phyloP scores from a whole-genome alignment of 2,888 invertebrate genomes.

The Latheticus oryzae region DNA sequence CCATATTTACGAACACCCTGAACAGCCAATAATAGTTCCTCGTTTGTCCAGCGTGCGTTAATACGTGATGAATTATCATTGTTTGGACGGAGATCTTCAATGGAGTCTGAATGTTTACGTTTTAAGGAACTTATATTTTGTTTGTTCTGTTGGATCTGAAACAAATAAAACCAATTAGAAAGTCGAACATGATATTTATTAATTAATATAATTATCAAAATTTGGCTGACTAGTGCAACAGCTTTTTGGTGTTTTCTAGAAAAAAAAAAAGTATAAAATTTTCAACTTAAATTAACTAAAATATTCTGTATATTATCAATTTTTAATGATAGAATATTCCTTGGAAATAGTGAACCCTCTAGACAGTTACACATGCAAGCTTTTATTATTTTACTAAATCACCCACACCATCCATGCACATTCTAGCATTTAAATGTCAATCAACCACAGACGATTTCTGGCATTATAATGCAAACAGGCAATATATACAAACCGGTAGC shows the following conservation, averaged over 20 bases:
- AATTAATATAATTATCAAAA: too few relatives aligned
- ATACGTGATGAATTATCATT: conserved; percentile 70
- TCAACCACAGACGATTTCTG: conserved; percentile 38
- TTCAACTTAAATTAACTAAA: too few relatives aligned
- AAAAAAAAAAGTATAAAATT: too few relatives aligned
- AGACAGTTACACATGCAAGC: conserved; percentile 29
- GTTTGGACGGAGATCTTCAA: conserved; percentile 63
- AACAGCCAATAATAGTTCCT: conserved; percentile 90
- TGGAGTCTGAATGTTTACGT: conserved; percentile 73
- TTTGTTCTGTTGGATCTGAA: conserved; percentile 94
- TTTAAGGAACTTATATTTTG: conserved; percentile 90
- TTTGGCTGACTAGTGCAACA: too few relatives aligned
- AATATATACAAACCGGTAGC: conserved; percentile 7
- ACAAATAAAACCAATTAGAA: conserved; percentile 52
- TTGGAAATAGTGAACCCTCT: conserved; percentile 37
- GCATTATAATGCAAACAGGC: conserved; percentile 35
- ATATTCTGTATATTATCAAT: too few relatives aligned
- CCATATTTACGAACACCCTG: conserved; percentile 87
- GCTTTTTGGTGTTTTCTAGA: too few relatives aligned
- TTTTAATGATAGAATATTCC: not conserved
- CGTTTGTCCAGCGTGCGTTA: conserved; percentile 89
- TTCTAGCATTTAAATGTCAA: conserved; percentile 13
- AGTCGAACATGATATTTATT: too few relatives aligned
- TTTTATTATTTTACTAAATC: conserved; percentile 2
- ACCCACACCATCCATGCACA: conserved; percentile 29